Conservation (phyloP, 2,113 vertebrate species). For the Corythaixoides concolor region DNA sequence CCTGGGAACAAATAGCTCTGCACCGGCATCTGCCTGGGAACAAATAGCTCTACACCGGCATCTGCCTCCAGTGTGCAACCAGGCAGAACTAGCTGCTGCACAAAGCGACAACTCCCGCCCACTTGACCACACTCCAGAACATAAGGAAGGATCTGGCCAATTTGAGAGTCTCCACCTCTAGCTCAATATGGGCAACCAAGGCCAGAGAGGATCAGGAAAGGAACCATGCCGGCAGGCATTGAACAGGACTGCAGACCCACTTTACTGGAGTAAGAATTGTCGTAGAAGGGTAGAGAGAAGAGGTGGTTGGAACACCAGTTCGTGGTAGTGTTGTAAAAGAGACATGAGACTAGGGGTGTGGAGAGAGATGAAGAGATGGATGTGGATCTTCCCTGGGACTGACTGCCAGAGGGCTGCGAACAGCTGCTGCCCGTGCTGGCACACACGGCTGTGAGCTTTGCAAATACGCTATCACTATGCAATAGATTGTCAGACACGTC, state of each 20-base stretch:
- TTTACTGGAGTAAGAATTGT: not conserved
- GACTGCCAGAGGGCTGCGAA: not conserved
- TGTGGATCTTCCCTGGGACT: not conserved
- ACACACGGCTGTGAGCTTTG: rapidly evolving
- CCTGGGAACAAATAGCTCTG: not conserved
- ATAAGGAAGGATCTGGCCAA: not conserved
- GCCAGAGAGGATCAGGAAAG: not conserved
- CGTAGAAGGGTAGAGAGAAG: not conserved
- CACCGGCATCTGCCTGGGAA: not conserved
- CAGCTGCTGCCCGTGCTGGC: rapidly evolving
- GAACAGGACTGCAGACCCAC: not conserved
- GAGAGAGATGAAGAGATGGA: not conserved
- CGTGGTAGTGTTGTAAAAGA: not conserved
- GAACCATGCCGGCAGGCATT: rapidly evolving
- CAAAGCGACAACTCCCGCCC: rapidly evolving
- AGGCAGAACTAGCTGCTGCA: not conserved
- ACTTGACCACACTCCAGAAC: not conserved
- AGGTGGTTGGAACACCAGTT: not conserved
- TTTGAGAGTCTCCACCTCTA: not conserved
- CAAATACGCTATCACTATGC: not conserved
- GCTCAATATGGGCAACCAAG: not conserved
- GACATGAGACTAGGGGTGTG: not conserved
- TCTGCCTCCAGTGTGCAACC: not conserved
- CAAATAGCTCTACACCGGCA: no score
- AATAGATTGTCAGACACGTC: not conserved